These are phyloP conservation scores for Botrylloides violaceus DNA, from an alignment of 23 tunicate species.

Conservation along the genomic window DNA sequence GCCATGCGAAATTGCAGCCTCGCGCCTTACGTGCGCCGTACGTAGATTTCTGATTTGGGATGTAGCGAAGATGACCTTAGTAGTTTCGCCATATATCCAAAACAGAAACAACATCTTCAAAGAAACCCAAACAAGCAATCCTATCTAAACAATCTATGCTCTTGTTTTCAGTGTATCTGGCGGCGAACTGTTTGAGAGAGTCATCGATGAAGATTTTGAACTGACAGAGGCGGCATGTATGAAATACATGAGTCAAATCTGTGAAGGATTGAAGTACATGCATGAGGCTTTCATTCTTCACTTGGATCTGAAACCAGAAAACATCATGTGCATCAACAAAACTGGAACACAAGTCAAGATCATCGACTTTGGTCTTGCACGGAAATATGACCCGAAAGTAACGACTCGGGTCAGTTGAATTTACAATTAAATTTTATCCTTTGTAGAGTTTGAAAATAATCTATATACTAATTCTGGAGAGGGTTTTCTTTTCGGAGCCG, in stretches of 20 bases:
- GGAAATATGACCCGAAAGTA: slow-evolving; percentile 61
- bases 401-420: slow-evolving; percentile 35
- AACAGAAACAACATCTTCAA: too few species aligned
- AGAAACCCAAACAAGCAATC: too few species aligned
- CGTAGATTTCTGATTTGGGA: too few species aligned
- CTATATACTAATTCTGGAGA: background rate
- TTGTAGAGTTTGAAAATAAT: background rate
- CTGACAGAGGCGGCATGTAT: slow-evolving; percentile 84
- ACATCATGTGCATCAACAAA: slow-evolving; percentile 90
- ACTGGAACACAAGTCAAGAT: slow-evolving; percentile 77
- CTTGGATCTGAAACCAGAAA: slow-evolving; percentile 94
- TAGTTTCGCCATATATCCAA: too few species aligned
- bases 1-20: too few species aligned
- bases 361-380: slow-evolving; percentile 90
- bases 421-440: background rate
- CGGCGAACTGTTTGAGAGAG: slow-evolving; percentile 92
- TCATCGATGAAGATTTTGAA: slow-evolving; percentile 82
- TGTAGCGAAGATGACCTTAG: too few species aligned
- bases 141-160: too few species aligned
- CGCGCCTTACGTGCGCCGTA: too few species aligned
- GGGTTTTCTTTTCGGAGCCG: too few species aligned
- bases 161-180: slow-evolving; percentile 78
- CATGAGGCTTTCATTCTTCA: slow-evolving; percentile 67
- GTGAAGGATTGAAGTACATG: slow-evolving; percentile 75
- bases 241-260: slow-evolving; percentile 86